A percentile compares a stretch with the other conserved stretches of the same genome.
phyloP scores from a whole-genome alignment of 1,140 invertebrate genomes.

The Trichonephila clavata region DNA sequence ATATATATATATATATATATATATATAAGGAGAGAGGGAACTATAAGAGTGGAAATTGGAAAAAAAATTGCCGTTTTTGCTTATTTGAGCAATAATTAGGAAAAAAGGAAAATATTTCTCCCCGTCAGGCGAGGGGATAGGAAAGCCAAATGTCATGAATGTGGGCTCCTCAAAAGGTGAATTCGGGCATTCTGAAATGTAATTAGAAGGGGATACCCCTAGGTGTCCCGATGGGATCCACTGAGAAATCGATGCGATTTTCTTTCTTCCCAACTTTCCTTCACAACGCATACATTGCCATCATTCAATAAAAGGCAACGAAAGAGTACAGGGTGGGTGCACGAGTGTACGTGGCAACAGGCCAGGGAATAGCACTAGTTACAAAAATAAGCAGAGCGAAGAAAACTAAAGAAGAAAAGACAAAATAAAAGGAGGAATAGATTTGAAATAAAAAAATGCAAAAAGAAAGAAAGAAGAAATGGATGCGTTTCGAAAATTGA shows the following conservation, averaged over 20 bases:
- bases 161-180: constrained; percentile 40
- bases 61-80: neutral
- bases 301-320: constrained; percentile 36
- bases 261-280: neutral
- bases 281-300: constrained; percentile 17
- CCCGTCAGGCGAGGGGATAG: neutral
- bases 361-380: constrained; percentile 39
- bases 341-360: constrained; percentile 48
- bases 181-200: constrained; percentile 57
- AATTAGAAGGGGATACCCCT: constrained; percentile 54
- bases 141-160: constrained; percentile 49
- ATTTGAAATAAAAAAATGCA: constrained; percentile 9
- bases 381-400: constrained; percentile 49
- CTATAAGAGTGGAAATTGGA: too few species aligned
- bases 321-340: constrained; percentile 25
- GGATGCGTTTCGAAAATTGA: constrained; percentile 65
- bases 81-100: constrained; percentile 15
- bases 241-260: constrained; percentile 49
- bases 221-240: constrained; percentile 41
- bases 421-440: constrained; percentile 24
- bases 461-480: constrained; percentile 23
- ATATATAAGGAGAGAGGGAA: too few species aligned
- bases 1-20: too few species aligned
- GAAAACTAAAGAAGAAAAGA: neutral
- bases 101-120: neutral